Evolutionary conservation across 2,797 vertebrate species (phyloP).

Genomic region (Acridotheres tristis): DNA sequence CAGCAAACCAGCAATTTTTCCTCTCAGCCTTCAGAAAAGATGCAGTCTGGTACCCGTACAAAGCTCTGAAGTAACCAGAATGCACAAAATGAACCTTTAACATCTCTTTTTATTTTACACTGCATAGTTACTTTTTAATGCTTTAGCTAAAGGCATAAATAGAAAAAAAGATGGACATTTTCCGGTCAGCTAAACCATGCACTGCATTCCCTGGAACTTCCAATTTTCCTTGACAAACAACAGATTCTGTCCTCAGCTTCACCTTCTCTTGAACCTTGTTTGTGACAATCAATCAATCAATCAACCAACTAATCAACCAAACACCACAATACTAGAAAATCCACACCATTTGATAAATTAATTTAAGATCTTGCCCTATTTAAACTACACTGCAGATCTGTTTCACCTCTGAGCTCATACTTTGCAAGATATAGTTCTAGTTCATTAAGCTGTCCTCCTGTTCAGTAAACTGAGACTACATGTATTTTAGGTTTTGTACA

Average conservation of each 20-base stretch:
- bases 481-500: background rate
- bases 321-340: background rate
- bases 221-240: background rate
- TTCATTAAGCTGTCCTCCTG: background rate
- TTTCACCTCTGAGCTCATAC: background rate
- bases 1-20: slow-evolving; percentile 46
- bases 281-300: background rate
- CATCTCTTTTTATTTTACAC: background rate
- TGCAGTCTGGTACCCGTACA: background rate
- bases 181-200: background rate
- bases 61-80: background rate
- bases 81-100: background rate
- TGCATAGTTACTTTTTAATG: background rate
- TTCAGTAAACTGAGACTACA: background rate
- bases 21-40: slow-evolving; percentile 1
- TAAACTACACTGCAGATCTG: background rate
- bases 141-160: background rate
- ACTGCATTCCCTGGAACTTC: background rate
- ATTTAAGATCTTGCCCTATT: background rate
- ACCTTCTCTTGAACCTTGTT: background rate
- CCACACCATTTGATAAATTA: background rate
- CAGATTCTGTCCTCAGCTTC: background rate
- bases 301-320: background rate
- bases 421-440: background rate
- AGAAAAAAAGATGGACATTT: background rate